Percentiles rank a stretch among this genome's conserved stretches.
Evolutionary conservation across 2,888 invertebrate genomes (phyloP).

Genomic region (Copidosoma aretas): DNA sequence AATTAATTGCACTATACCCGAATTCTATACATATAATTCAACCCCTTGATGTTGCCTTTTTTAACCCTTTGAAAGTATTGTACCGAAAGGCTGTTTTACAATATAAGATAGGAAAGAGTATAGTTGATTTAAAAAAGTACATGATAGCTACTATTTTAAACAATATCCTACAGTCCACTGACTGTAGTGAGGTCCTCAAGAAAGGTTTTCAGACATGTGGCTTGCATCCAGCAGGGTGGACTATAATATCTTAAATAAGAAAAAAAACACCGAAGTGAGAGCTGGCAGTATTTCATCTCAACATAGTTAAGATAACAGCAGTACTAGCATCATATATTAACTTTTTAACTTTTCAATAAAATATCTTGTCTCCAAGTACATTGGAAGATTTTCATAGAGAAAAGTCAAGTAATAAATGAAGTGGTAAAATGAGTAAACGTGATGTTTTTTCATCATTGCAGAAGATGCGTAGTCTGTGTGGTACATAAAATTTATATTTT

Average conservation of each 20-base stretch:
- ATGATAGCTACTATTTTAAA: slow-evolving; percentile 6
- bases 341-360: not conserved
- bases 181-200: not conserved
- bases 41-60: slow-evolving; percentile 18
- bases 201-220: slow-evolving; percentile 6
- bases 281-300: not conserved
- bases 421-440: not conserved
- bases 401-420: not conserved
- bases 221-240: not conserved
- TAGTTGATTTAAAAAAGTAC: slow-evolving; percentile 11
- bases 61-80: slow-evolving; percentile 10
- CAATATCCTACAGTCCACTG: not conserved
- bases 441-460: not conserved
- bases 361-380: not conserved
- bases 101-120: slow-evolving; percentile 1
- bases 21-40: slow-evolving; percentile 25
- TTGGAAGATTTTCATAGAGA: not conserved
- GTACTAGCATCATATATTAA: not conserved
- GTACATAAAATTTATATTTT: not conserved
- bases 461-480: not conserved
- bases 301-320: not conserved
- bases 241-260: slow-evolving; percentile 8
- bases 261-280: not conserved
- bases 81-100: slow-evolving; percentile 9
- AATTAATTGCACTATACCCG: slow-evolving; percentile 15